A percentile compares a stretch with the other conserved stretches of the same genome.
Evolutionary conservation across 1,140 invertebrate species (phyloP).

Genomic region (Reticulitermes speratus): DNA sequence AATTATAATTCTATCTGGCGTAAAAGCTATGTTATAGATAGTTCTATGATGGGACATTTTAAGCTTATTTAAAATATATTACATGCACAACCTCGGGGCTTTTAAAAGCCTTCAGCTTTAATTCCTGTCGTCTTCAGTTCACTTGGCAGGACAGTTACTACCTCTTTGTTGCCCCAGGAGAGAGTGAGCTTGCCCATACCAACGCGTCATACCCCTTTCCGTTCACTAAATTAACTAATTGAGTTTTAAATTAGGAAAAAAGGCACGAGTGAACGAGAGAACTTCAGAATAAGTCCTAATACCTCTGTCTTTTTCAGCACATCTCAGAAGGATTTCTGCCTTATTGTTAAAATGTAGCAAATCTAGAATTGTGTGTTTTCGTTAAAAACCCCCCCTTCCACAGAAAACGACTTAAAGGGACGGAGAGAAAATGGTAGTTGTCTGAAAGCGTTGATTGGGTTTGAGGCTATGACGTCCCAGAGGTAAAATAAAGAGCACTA

Average conservation of each 20-base stretch:
- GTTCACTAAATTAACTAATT: neutral
- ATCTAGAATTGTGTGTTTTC: neutral
- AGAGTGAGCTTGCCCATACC: neutral
- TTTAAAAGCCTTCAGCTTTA: neutral
- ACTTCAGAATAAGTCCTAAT: neutral
- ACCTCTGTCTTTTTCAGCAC: neutral
- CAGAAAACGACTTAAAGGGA: too few species aligned
- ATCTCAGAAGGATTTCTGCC: neutral
- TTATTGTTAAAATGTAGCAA: neutral
- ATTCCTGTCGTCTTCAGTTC: neutral
- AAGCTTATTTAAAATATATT: neutral
- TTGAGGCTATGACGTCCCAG: too few species aligned
- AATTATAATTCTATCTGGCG: neutral
- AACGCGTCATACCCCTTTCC: neutral
- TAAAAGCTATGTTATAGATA: neutral
- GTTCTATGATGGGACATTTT: neutral
- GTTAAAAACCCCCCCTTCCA: neutral
- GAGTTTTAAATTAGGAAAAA: neutral
- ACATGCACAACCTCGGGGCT: neutral
- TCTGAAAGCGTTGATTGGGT: too few species aligned
- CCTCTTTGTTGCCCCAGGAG: neutral
- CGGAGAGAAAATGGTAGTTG: too few species aligned
- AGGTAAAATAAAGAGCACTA: too few species aligned
- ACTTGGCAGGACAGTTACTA: neutral
- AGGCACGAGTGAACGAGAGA: neutral